Conservation (phyloP, 2,888 invertebrate genomes). For the Galeopsomyia nigrocyanea region DNA sequence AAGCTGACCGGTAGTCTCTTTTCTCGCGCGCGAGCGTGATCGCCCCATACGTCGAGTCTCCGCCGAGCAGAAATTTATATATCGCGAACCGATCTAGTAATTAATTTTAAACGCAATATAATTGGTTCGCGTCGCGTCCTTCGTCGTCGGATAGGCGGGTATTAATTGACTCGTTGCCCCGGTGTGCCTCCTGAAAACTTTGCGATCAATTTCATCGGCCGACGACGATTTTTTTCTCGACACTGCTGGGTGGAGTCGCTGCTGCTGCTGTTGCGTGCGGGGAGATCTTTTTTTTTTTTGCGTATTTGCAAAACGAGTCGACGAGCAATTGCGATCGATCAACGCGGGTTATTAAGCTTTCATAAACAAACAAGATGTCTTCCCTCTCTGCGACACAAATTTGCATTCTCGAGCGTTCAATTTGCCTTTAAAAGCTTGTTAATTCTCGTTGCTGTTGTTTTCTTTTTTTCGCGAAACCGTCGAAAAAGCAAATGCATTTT, state of each 20-base stretch:
- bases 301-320: too few relatives aligned
- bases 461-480: too few relatives aligned
- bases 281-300: too few relatives aligned
- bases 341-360: background rate
- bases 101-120: slow-evolving; percentile 67
- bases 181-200: slow-evolving; percentile 5
- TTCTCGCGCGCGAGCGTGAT: background rate
- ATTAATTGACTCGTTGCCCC: slow-evolving; percentile 41
- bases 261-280: too few relatives aligned
- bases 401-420: too few relatives aligned
- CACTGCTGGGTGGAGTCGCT: background rate
- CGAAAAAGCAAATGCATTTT: too few relatives aligned
- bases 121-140: slow-evolving; percentile 59
- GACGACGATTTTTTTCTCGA: background rate
- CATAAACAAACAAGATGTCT: slow-evolving; percentile 5
- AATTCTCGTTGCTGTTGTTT: too few relatives aligned
- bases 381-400: too few relatives aligned
- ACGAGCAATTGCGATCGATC: background rate
- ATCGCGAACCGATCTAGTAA: slow-evolving; percentile 64
- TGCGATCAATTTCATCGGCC: slow-evolving; percentile 2
- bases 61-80: slow-evolving; percentile 45
- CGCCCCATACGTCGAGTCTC: slow-evolving; percentile 24
- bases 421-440: too few relatives aligned
- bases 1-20: background rate
- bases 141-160: slow-evolving; percentile 7